Conservation (phyloP, 2,888 invertebrate genomes). For the Mactromeris polynyma region DNA sequence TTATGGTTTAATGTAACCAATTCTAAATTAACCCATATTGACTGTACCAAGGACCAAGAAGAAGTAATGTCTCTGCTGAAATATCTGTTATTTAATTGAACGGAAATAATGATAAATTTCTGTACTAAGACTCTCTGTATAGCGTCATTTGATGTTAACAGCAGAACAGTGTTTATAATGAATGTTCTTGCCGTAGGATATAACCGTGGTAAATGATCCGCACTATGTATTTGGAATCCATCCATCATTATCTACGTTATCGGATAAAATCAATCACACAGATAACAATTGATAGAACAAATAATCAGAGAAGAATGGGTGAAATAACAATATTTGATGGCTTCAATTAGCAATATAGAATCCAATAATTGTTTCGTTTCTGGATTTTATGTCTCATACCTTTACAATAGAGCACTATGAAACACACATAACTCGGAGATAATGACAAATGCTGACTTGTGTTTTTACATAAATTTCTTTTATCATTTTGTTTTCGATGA, state of each 20-base stretch:
- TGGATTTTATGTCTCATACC: background rate
- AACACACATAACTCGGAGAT: background rate
- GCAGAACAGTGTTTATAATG: too few relatives aligned
- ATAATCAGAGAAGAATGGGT: background rate
- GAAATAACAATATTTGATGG: conserved; percentile 22
- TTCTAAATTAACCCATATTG: too few relatives aligned
- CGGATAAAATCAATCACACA: conserved; percentile 1
- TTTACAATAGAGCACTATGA: background rate
- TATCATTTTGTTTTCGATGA: background rate
- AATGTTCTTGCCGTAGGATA: too few relatives aligned
- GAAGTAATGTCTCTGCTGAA: too few relatives aligned
- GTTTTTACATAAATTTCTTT: background rate
- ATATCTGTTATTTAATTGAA: too few relatives aligned
- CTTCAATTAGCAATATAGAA: conserved; percentile 6
- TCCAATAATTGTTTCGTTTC: background rate
- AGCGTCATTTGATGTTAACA: too few relatives aligned
- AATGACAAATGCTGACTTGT: background rate
- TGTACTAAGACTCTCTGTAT: too few relatives aligned
- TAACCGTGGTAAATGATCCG: background rate
- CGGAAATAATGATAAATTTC: too few relatives aligned
- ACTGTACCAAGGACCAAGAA: too few relatives aligned
- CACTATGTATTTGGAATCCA: background rate
- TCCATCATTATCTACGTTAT: background rate
- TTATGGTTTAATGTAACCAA: too few relatives aligned
- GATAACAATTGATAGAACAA: conserved; percentile 20